Conservation (phyloP, 1,140 invertebrate genomes). For the Homarus americanus region DNA sequence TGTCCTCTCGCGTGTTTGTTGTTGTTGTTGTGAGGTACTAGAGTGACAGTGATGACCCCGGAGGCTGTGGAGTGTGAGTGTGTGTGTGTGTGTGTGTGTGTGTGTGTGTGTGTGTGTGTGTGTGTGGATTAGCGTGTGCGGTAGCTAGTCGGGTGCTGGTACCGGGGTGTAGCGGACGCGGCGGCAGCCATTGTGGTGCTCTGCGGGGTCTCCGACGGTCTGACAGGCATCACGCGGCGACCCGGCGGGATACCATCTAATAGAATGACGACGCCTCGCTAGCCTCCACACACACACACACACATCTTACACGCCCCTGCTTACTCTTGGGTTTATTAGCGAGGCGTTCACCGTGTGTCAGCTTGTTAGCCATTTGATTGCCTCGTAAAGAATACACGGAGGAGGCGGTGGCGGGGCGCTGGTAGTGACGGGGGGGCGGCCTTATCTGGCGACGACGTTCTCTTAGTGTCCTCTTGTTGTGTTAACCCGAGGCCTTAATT, state of each 20-base stretch:
- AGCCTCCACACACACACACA: conserved; percentile 30
- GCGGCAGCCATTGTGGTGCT: conserved; percentile 48
- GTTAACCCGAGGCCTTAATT: not conserved
- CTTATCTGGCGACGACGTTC: not conserved
- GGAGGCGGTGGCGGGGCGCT: not conserved
- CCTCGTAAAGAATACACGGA: conserved; percentile 28
- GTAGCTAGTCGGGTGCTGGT: conserved; percentile 8
- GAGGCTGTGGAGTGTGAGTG: not conserved
- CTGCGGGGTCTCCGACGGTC: conserved; percentile 30
- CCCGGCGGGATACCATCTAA: conserved; percentile 50
- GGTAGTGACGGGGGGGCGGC: too few species aligned
- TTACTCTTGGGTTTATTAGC: conserved; percentile 13
- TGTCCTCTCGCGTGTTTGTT: too few species aligned
- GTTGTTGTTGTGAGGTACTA: too few species aligned
- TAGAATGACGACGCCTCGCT: conserved; percentile 61
- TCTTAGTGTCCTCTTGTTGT: not conserved
- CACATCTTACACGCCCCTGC: conserved; percentile 39
- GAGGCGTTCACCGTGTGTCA: conserved; percentile 25
- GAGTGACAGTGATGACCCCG: not conserved
- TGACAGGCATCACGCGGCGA: conserved; percentile 52
- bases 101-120: conserved; percentile 15
- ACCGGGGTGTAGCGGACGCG: conserved; percentile 18
- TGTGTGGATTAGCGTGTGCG: conserved; percentile 16
- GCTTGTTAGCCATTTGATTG: conserved; percentile 49
- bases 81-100: conserved; percentile 19